Percentiles rank a stretch among this genome's conserved stretches.
Conservation (phyloP, 2,797 vertebrate species). For the Anomalospiza imberbis region DNA sequence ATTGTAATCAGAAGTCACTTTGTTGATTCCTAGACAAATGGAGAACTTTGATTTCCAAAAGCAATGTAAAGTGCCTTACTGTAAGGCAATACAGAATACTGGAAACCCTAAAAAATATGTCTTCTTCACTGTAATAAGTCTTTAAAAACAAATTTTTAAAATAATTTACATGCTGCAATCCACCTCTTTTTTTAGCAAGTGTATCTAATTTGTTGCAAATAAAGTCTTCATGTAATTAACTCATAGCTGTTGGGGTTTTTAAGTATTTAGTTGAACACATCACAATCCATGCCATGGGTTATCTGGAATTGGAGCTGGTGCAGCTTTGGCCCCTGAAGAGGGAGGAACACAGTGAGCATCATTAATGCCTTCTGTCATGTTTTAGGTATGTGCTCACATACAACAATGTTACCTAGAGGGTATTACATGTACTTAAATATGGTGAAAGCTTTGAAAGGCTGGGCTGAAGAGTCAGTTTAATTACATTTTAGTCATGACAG, state of each 20-base stretch:
- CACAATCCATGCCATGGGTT: not conserved
- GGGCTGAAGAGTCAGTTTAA: not conserved
- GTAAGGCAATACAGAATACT: not conserved
- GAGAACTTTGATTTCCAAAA: not conserved
- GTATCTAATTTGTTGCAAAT: not conserved
- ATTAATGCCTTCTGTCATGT: not conserved
- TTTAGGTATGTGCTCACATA: not conserved
- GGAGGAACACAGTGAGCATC: not conserved
- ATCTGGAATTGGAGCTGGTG: not conserved
- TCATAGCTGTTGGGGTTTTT: not conserved
- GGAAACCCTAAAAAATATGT: not conserved
- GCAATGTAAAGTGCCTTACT: not conserved
- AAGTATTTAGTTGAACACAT: not conserved
- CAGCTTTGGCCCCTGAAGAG: not conserved
- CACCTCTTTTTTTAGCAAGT: not conserved
- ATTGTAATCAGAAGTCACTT: not conserved
- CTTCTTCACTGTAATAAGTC: constrained; percentile 6
- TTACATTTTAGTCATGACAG: not conserved
- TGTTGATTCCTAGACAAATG: not conserved
- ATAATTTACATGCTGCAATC: not conserved
- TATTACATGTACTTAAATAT: not conserved
- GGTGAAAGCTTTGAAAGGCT: not conserved
- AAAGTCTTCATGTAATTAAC: not conserved
- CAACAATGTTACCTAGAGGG: not conserved
- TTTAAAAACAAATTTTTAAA: constrained; percentile 4